Conservation (phyloP, 2,113 vertebrate species). For the Buteo buteo region DNA sequence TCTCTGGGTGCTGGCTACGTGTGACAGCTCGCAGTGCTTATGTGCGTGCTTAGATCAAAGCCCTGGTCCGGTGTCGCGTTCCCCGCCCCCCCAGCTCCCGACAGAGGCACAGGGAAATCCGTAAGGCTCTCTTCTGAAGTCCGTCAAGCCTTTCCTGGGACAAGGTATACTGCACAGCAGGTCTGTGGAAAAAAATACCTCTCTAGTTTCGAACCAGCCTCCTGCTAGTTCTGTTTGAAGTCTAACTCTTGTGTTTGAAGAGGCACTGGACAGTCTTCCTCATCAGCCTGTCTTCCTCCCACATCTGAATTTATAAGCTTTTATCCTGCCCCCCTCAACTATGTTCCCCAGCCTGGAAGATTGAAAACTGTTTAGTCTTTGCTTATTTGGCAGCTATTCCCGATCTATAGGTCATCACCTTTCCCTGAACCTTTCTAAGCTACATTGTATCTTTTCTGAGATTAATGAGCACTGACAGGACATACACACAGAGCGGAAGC, state of each 20-base stretch:
- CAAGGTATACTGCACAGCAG: neutral
- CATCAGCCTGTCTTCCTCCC: neutral
- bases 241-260: neutral
- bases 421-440: neutral
- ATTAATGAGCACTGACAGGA: no score
- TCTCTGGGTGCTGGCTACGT: neutral
- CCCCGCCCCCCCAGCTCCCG: neutral
- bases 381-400: neutral
- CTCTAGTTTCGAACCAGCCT: neutral
- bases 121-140: neutral
- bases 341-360: neutral
- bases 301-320: neutral
- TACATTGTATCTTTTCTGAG: neutral
- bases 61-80: rapidly evolving
- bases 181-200: neutral
- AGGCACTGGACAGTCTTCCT: neutral
- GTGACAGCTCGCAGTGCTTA: rapidly evolving
- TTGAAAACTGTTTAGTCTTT: neutral
- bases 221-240: neutral
- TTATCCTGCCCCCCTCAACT: rapidly evolving
- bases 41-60: neutral
- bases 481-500: no score
- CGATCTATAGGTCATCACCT: neutral
- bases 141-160: neutral
- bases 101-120: neutral